Conservation (phyloP, 2,888 invertebrate genomes). For the Drosophila basisetae region DNA sequence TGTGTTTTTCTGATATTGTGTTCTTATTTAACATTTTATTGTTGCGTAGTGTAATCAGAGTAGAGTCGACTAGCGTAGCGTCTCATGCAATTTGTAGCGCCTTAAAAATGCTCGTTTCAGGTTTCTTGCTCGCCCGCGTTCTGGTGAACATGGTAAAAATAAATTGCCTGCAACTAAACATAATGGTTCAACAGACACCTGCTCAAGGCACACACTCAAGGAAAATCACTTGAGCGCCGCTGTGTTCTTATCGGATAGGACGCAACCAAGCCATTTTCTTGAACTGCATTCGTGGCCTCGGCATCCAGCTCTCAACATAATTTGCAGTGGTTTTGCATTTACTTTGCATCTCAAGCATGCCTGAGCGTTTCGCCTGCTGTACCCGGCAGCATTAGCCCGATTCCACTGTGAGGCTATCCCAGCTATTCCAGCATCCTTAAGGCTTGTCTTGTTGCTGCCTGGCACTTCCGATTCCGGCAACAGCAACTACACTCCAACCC, state of each 20-base stretch:
- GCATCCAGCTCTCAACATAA: constrained; percentile 68
- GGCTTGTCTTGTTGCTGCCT: constrained; percentile 52
- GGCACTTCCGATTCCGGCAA: constrained; percentile 70
- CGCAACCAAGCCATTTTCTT: constrained; percentile 44
- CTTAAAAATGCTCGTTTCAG: constrained; percentile 41
- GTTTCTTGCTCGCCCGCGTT: constrained; percentile 24
- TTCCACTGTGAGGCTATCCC: constrained; percentile 19
- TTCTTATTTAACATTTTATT: background rate
- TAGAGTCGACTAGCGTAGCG: background rate
- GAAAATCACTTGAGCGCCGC: constrained; percentile 73
- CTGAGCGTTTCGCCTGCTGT: constrained; percentile 54
- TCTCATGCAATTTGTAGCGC: constrained; percentile 42
- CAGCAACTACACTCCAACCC: constrained; percentile 20
- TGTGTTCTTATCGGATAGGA: constrained; percentile 39
- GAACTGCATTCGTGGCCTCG: constrained; percentile 38
- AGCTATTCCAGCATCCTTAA: constrained; percentile 26
- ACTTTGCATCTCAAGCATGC: constrained; percentile 76
- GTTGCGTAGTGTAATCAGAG: constrained; percentile 32
- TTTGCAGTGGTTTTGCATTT: constrained; percentile 81
- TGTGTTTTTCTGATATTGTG: background rate
- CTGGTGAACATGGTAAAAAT: constrained; percentile 62
- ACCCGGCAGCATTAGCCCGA: constrained; percentile 51
- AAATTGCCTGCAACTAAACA: constrained; percentile 80
- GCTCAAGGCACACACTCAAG: constrained; percentile 70
- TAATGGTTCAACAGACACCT: constrained; percentile 80